phyloP scores from a whole-genome alignment of 2,797 vertebrate genomes.

The Selene dorsalis region DNA sequence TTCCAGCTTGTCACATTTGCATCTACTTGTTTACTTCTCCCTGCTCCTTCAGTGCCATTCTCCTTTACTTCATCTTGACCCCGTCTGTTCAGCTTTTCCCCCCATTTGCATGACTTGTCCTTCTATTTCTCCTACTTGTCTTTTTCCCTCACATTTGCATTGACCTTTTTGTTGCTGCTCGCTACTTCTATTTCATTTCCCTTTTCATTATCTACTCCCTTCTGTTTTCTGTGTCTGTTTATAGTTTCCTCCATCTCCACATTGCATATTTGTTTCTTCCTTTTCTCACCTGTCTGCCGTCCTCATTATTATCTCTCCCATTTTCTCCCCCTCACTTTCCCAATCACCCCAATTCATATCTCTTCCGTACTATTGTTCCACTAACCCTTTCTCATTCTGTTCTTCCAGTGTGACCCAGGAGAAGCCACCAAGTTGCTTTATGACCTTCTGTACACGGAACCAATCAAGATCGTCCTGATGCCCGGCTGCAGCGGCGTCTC shows the following conservation, averaged over 20 bases:
- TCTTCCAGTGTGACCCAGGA: slow-evolving; percentile 79
- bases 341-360: slow-evolving; percentile 47
- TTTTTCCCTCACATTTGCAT: slow-evolving; percentile 32
- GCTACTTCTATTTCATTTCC: slow-evolving; percentile 36
- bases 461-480: slow-evolving; percentile 93
- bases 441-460: slow-evolving; percentile 91
- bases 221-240: slow-evolving; percentile 31
- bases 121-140: slow-evolving; percentile 34
- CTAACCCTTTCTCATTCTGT: slow-evolving; percentile 38
- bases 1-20: slow-evolving; percentile 42
- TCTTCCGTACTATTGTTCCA: slow-evolving; percentile 40
- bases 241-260: slow-evolving; percentile 13
- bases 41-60: slow-evolving; percentile 28
- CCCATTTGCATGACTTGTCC: slow-evolving; percentile 18
- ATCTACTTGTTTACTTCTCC: slow-evolving; percentile 27
- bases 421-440: slow-evolving; percentile 91
- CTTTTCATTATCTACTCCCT: slow-evolving; percentile 27
- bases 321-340: not conserved
- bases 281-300: slow-evolving; percentile 34
- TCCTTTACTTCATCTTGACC: slow-evolving; percentile 31
- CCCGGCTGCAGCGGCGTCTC: slow-evolving; percentile 93
- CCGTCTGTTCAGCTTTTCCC: slow-evolving; percentile 24
- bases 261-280: slow-evolving; percentile 37
- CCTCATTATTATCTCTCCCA: slow-evolving; percentile 34
- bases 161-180: slow-evolving; percentile 23